These are phyloP conservation scores for Ormyrus pomaceus DNA, from an alignment of 2,888 invertebrate species.

Conservation along the genomic window DNA sequence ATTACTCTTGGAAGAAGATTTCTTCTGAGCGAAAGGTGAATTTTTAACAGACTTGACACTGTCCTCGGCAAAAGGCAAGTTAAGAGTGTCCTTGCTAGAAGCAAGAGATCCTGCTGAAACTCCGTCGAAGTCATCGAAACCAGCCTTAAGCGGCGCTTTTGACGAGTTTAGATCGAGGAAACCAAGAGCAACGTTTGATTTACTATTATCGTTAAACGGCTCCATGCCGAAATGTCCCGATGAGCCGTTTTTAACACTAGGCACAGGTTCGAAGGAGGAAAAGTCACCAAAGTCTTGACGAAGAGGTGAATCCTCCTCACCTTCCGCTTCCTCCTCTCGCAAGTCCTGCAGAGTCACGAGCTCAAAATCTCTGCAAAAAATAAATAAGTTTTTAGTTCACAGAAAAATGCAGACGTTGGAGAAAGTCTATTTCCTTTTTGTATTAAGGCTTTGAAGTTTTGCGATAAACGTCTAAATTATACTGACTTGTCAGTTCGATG, in stretches of 20 bases:
- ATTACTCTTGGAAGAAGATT: conserved; percentile 64
- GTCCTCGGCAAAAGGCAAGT: conserved; percentile 72
- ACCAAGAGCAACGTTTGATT: conserved; percentile 59
- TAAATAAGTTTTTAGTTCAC: too few species aligned
- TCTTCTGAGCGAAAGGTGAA: conserved; percentile 69
- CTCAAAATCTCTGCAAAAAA: conserved; percentile 66
- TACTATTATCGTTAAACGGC: conserved; percentile 61
- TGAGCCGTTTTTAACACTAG: conserved; percentile 66
- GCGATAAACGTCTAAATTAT: neutral
- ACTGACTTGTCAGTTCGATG: conserved; percentile 69
- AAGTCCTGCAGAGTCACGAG: conserved; percentile 66
- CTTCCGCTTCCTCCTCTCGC: conserved; percentile 68
- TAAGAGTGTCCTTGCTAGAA: conserved; percentile 70
- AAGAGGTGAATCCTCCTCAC: conserved; percentile 68
- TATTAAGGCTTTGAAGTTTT: neutral
- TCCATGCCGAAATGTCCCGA: conserved; percentile 66
- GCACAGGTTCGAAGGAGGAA: conserved; percentile 68
- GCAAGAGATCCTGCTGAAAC: conserved; percentile 69
- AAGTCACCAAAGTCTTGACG: conserved; percentile 69
- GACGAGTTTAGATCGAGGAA: conserved; percentile 69
- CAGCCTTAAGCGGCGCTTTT: conserved; percentile 70
- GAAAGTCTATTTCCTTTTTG: conserved; percentile 1
- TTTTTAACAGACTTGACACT: conserved; percentile 69
- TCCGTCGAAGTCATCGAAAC: conserved; percentile 73
- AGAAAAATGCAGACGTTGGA: neutral